Percentiles rank a stretch among this genome's conserved stretches.
Evolutionary conservation across 2,113 vertebrate genomes (phyloP).

Genomic region (Nothobranchius kuhntae): DNA sequence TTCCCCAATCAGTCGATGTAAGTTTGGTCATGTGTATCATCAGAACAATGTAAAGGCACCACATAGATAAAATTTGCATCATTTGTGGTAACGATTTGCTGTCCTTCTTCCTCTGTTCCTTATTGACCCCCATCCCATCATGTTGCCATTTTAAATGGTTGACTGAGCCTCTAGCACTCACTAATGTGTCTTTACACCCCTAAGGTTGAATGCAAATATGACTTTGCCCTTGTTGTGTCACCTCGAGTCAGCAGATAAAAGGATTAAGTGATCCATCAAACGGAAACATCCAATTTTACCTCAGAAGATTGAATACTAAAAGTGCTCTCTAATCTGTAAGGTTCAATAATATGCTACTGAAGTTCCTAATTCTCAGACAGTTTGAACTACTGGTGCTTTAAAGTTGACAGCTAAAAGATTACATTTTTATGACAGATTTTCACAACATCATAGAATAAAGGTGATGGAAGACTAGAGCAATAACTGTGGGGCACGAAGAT

Average conservation of each 20-base stretch:
- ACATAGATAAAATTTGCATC: too few relatives aligned
- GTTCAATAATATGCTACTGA: neutral
- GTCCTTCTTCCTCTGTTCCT: too few relatives aligned
- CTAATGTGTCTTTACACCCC: conserved; percentile 5
- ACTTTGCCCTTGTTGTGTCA: conserved; percentile 37
- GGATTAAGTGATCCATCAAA: conserved; percentile 37
- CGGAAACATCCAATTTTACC: neutral
- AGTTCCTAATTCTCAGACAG: neutral
- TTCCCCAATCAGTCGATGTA: too few relatives aligned
- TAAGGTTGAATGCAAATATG: conserved; percentile 14
- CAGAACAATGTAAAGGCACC: too few relatives aligned
- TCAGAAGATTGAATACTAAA: neutral
- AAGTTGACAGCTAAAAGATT: neutral
- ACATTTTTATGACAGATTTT: neutral
- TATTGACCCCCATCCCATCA: too few relatives aligned
- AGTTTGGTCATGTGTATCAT: too few relatives aligned
- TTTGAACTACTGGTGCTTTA: neutral
- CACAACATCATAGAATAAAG: neutral
- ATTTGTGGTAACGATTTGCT: too few relatives aligned
- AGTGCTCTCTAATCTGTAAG: conserved; percentile 13
- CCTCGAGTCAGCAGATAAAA: conserved; percentile 37
- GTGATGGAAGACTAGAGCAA: neutral
- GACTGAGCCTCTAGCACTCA: too few relatives aligned
- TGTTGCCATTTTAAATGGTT: too few relatives aligned
- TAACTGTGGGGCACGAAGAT: neutral